These are phyloP conservation scores for Phasia obesa DNA, from an alignment of 2,888 invertebrate genomes.

Conservation along the genomic window DNA sequence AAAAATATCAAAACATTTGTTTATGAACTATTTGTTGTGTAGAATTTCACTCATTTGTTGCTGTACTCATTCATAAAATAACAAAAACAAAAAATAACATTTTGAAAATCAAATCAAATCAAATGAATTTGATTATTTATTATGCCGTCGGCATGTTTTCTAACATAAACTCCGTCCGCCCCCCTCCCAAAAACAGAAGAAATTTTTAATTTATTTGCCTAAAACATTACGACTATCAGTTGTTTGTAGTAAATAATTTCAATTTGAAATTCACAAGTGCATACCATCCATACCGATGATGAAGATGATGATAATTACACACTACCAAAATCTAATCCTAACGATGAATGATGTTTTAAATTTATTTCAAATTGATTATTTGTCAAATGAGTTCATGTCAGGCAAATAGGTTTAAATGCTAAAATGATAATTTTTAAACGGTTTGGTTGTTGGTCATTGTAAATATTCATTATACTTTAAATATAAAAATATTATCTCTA, in stretches of 20 bases:
- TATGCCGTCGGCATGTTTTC: not conserved
- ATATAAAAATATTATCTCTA: not conserved
- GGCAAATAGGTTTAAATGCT: not conserved
- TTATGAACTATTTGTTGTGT: too few species aligned
- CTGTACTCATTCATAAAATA: too few species aligned
- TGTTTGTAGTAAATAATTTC: slow-evolving; percentile 38
- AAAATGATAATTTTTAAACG: slow-evolving; percentile 30
- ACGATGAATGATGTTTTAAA: slow-evolving; percentile 39
- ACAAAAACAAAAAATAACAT: too few species aligned
- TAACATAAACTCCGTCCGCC: not conserved
- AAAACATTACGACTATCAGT: slow-evolving; percentile 8
- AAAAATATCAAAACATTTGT: too few species aligned
- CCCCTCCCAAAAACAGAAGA: not conserved
- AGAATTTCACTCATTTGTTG: too few species aligned
- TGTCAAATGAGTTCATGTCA: slow-evolving; percentile 2
- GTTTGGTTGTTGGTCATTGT: not conserved
- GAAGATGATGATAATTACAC: slow-evolving; percentile 39
- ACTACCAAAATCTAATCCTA: slow-evolving; percentile 37
- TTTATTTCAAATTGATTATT: slow-evolving; percentile 47
- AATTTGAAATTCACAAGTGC: slow-evolving; percentile 20
- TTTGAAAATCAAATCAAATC: not conserved
- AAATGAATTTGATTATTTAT: slow-evolving; percentile 37
- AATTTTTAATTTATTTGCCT: slow-evolving; percentile 43
- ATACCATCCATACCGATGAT: not conserved
- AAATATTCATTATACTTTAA: slow-evolving; percentile 26